phyloP scores from a whole-genome alignment of 2,888 invertebrate genomes.

The Trissolcus japonicus region DNA sequence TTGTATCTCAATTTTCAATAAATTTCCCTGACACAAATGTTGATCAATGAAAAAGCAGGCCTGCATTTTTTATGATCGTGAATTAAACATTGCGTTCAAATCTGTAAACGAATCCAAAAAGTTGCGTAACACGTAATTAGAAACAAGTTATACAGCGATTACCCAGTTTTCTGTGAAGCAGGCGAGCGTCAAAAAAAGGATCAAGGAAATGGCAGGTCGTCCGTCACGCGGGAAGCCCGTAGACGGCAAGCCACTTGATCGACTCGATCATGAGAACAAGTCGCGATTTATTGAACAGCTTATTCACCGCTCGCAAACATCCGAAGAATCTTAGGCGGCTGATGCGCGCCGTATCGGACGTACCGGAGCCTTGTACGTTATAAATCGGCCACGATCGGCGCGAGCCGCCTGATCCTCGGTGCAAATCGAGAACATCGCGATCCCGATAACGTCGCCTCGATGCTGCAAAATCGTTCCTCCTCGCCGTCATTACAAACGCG shows the following conservation, averaged over 20 bases:
- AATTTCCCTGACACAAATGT: neutral
- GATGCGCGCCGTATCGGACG: slow-evolving; percentile 47
- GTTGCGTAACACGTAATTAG: slow-evolving; percentile 42
- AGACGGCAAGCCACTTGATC: slow-evolving; percentile 42
- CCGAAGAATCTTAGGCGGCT: slow-evolving; percentile 56
- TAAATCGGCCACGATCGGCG: slow-evolving; percentile 55
- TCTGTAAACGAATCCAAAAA: slow-evolving; percentile 40
- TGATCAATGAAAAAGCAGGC: too few species aligned
- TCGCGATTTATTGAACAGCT: slow-evolving; percentile 55
- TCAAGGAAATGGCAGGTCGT: slow-evolving; percentile 35
- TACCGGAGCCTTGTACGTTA: slow-evolving; percentile 46
- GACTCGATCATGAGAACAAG: slow-evolving; percentile 52
- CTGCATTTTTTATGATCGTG: too few species aligned
- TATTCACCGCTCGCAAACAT: slow-evolving; percentile 48
- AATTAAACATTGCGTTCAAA: slow-evolving; percentile 14
- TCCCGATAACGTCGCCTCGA: slow-evolving; percentile 38
- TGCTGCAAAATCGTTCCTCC: slow-evolving; percentile 4
- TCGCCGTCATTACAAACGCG: slow-evolving; percentile 21
- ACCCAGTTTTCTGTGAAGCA: slow-evolving; percentile 40
- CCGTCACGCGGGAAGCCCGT: slow-evolving; percentile 29
- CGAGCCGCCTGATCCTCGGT: slow-evolving; percentile 41
- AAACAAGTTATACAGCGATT: slow-evolving; percentile 34
- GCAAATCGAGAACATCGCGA: slow-evolving; percentile 37
- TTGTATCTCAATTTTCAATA: neutral
- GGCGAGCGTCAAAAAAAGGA: slow-evolving; percentile 23